Conservation (phyloP, 2,797 vertebrate species). For the Spinus olivaceus region DNA sequence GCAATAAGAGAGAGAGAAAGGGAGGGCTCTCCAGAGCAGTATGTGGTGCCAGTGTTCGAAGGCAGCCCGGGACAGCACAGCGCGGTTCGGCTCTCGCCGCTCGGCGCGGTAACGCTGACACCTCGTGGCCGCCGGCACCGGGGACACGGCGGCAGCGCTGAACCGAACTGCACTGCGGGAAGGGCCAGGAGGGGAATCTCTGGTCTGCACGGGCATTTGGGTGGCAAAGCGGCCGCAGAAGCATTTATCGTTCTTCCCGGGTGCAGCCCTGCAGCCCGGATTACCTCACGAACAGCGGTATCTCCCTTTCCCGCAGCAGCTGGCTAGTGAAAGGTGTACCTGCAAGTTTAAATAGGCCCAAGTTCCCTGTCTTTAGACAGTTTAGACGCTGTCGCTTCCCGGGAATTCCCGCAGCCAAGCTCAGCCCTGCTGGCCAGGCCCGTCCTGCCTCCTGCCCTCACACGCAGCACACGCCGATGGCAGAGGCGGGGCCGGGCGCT, state of each 20-base stretch:
- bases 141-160: fast-evolving
- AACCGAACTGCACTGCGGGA: fast-evolving
- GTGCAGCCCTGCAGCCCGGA: fast-evolving
- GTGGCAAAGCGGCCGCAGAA: not conserved
- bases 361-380: fast-evolving
- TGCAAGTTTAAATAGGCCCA: fast-evolving
- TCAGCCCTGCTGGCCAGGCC: fast-evolving
- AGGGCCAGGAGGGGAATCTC: fast-evolving
- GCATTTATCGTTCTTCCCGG: fast-evolving
- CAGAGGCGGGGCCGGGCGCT: not conserved
- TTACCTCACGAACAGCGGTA: not conserved
- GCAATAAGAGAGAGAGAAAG: fast-evolving
- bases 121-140: constrained; percentile 18
- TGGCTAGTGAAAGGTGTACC: not conserved
- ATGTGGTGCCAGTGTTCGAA: fast-evolving
- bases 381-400: fast-evolving
- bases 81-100: not conserved
- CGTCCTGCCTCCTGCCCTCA: not conserved
- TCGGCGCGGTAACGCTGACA: constrained; percentile 54
- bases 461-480: fast-evolving
- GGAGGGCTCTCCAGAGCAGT: fast-evolving
- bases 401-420: not conserved
- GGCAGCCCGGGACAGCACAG: fast-evolving
- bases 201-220: fast-evolving
- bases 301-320: fast-evolving